A percentile compares a stretch with the other conserved stretches of the same genome.
Conservation (phyloP, 2,113 vertebrate species). For the Pavo muticus region DNA sequence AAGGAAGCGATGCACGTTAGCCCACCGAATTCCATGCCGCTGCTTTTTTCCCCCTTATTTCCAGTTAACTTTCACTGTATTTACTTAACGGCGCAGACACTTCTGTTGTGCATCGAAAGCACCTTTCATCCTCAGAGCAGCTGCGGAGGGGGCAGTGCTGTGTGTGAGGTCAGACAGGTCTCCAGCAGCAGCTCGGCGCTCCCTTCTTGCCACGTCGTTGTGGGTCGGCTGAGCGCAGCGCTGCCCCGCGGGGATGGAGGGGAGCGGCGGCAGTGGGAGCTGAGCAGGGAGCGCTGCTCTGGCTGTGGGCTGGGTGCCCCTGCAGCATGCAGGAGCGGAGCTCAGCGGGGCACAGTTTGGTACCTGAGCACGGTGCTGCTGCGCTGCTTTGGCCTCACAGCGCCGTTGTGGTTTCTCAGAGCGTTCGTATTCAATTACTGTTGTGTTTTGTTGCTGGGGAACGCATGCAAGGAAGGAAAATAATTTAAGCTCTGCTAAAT, state of each 20-base stretch:
- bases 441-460: slow-evolving; percentile 40
- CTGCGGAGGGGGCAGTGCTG: fast-evolving
- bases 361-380: not conserved
- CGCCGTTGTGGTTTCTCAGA: not conserved
- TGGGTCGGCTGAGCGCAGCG: not conserved
- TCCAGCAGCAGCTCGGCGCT: not conserved
- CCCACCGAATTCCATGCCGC: not conserved
- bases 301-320: too few relatives aligned
- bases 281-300: too few relatives aligned
- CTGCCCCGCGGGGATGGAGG: not conserved
- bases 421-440: not conserved
- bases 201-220: not conserved
- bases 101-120: not conserved
- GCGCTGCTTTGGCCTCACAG: not conserved
- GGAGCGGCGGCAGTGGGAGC: not conserved
- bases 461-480: slow-evolving; percentile 33
- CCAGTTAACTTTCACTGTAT: not conserved
- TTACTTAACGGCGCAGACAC: not conserved
- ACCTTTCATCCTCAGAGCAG: not conserved
- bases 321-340: too few relatives aligned
- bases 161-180: not conserved
- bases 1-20: not conserved
- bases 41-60: not conserved
- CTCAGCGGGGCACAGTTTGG: too few relatives aligned
- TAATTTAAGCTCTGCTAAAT: slow-evolving; percentile 48